phyloP scores from a whole-genome alignment of 2,113 vertebrate species.

The Aramus guarauna region DNA sequence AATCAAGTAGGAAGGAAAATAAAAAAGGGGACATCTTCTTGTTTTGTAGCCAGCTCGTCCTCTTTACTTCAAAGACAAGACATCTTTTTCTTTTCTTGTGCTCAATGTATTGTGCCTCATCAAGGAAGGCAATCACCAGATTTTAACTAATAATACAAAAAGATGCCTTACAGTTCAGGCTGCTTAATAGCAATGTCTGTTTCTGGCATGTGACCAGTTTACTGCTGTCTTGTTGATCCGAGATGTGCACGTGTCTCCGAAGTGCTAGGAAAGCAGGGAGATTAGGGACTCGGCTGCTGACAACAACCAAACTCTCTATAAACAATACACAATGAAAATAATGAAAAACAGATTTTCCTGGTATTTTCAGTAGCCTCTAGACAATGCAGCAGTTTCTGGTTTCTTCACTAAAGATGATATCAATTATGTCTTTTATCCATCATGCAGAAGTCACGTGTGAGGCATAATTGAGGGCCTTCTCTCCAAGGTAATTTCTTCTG shows the following conservation, averaged over 20 bases:
- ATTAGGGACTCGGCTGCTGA: conserved; percentile 63
- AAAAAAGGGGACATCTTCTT: background rate
- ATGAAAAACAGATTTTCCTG: conserved; percentile 61
- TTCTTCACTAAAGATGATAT: conserved; percentile 72
- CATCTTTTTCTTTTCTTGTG: background rate
- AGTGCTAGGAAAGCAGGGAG: conserved; percentile 60
- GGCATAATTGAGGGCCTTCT: conserved; percentile 52
- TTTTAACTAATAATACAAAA: conserved; percentile 52
- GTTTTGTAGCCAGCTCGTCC: background rate
- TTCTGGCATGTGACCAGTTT: conserved; percentile 49
- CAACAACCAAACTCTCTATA: conserved; percentile 68
- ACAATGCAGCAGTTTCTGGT: conserved; percentile 66
- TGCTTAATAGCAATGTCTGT: conserved; percentile 22
- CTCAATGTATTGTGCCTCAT: background rate
- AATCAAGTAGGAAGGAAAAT: background rate
- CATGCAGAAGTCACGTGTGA: conserved; percentile 57
- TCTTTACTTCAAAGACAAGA: background rate
- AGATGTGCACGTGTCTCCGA: conserved; percentile 52
- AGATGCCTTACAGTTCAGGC: background rate
- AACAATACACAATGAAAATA: conserved; percentile 68
- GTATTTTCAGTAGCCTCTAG: conserved; percentile 64
- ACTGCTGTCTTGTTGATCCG: conserved; percentile 57
- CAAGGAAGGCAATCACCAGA: conserved; percentile 36
- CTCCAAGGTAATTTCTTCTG: conserved; percentile 63
- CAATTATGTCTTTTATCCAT: conserved; percentile 71